phyloP scores from a whole-genome alignment of 2,797 vertebrate genomes.

The Protonibea diacanthus region DNA sequence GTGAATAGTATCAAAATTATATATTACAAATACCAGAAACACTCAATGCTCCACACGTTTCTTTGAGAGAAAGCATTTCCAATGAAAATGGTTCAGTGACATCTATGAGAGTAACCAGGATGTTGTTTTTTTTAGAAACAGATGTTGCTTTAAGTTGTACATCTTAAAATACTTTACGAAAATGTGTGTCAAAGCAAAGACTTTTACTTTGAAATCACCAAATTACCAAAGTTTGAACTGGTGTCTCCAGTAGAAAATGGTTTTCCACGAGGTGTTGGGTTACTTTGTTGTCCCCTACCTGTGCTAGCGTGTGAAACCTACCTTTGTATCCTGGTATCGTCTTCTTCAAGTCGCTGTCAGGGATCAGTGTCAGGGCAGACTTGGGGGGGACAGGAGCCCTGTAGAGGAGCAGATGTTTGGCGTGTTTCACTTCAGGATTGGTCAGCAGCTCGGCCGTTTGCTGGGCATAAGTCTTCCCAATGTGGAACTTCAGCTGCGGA shows the following conservation, averaged over 20 bases:
- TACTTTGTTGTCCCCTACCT: background rate
- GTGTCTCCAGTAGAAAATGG: background rate
- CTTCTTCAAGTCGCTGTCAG: conserved; percentile 50
- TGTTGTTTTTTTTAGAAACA: background rate
- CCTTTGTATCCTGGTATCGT: conserved; percentile 89
- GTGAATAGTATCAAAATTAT: background rate
- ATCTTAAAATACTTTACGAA: too few relatives aligned
- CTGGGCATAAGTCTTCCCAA: conserved; percentile 84
- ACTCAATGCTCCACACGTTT: background rate
- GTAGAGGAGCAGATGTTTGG: conserved; percentile 69
- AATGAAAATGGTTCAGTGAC: background rate
- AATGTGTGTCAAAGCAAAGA: too few relatives aligned
- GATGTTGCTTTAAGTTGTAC: background rate
- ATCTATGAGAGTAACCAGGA: background rate
- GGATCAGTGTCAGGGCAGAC: conserved; percentile 29
- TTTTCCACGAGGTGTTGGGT: conserved; percentile 22
- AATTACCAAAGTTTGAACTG: too few relatives aligned
- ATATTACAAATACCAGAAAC: too few relatives aligned
- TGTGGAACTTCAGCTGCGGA: conserved; percentile 84
- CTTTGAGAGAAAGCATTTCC: background rate
- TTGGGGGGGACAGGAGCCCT: conserved; percentile 35
- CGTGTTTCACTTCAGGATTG: conserved; percentile 64
- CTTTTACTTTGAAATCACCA: background rate
- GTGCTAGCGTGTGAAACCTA: conserved; percentile 31
- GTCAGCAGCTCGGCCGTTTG: conserved; percentile 81